These are phyloP conservation scores for Falco naumanni DNA, from an alignment of 2,797 vertebrate species.

Conservation along the genomic window DNA sequence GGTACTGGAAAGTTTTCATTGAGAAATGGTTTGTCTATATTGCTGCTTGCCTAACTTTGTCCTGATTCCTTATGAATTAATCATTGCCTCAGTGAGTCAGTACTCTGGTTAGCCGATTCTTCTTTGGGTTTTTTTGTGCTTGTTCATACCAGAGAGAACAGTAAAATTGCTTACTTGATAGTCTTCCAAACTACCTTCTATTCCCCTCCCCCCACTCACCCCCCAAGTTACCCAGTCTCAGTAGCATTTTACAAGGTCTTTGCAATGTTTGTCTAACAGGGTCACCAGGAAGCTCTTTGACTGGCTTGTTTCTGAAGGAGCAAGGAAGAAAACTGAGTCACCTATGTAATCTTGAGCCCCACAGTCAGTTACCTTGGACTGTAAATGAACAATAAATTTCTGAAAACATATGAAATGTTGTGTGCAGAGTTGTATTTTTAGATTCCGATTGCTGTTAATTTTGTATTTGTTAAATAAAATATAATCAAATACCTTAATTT, in stretches of 20 bases:
- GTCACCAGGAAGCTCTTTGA: neutral
- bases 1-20: neutral
- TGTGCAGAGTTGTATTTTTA: neutral
- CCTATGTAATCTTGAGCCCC: neutral
- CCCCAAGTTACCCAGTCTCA: neutral
- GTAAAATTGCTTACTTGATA: neutral
- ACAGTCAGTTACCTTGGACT: neutral
- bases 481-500: neutral
- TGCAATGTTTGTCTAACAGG: neutral
- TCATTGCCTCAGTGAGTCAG: neutral
- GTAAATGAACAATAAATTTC: neutral
- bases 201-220: fast-evolving
- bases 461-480: neutral
- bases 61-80: neutral
- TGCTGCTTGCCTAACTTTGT: neutral
- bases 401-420: neutral
- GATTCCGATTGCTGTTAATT: neutral
- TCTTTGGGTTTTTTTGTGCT: neutral
- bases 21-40: neutral
- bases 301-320: neutral
- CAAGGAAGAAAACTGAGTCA: neutral
- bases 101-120: neutral
- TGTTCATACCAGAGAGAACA: neutral
- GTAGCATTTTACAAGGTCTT: neutral
- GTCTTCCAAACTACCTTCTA: neutral